A percentile compares a stretch with the other conserved stretches of the same genome.
phyloP scores from a whole-genome alignment of 2,888 invertebrate species.

The Odiellus spinosus region DNA sequence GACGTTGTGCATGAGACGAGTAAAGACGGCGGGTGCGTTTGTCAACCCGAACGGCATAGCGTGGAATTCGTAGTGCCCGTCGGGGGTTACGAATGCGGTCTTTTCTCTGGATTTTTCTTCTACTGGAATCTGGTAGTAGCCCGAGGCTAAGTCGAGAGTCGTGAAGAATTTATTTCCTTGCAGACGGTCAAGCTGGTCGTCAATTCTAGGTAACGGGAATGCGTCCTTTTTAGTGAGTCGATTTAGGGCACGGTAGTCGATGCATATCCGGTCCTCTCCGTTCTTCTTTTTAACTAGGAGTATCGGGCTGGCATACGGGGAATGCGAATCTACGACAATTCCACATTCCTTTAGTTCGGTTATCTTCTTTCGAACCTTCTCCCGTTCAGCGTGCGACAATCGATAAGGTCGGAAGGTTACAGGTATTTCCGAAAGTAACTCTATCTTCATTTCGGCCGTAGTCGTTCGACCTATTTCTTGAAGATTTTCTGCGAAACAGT shows the following conservation, averaged over 20 bases:
- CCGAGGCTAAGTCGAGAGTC: neutral
- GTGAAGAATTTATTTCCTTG: slow-evolving; percentile 2
- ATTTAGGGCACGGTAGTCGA: slow-evolving; percentile 14
- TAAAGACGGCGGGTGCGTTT: neutral
- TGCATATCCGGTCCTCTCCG: slow-evolving; percentile 8
- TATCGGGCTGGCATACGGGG: too few relatives aligned
- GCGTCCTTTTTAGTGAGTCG: slow-evolving; percentile 1
- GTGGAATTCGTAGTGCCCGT: neutral
- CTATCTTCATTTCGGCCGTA: too few relatives aligned
- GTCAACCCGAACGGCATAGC: neutral
- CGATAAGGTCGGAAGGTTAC: too few relatives aligned
- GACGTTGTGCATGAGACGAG: neutral
- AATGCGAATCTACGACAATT: too few relatives aligned
- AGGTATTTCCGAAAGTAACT: too few relatives aligned
- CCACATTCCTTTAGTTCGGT: too few relatives aligned
- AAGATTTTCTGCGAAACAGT: too few relatives aligned
- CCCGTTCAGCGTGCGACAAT: too few relatives aligned
- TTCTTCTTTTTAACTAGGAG: slow-evolving; percentile 6
- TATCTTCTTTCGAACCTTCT: too few relatives aligned
- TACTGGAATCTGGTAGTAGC: slow-evolving; percentile 1
- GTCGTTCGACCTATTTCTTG: too few relatives aligned
- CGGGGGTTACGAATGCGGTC: neutral
- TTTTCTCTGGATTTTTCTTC: neutral
- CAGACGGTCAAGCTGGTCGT: neutral
- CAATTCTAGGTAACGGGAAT: slow-evolving; percentile 10